Base-by-base conservation (phyloP, 2,797 vertebrate genomes). In the Kryptolebias ocellatus region DNA sequence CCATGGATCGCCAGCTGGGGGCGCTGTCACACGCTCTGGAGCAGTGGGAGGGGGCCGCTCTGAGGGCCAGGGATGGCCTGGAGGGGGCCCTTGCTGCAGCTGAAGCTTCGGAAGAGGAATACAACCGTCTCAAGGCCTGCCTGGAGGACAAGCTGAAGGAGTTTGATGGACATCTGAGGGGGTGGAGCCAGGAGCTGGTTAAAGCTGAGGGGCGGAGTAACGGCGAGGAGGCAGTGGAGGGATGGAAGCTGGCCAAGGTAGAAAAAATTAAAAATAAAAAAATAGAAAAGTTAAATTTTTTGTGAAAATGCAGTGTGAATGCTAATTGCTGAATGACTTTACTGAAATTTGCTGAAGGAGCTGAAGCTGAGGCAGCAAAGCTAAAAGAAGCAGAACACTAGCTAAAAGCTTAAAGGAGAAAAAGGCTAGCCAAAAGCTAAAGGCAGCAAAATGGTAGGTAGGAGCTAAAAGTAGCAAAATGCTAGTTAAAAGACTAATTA, bases 41-140 rank as follows among this genome's bases (percentile, higher is more conserved):
- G 91, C 96, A 96, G 91, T 99, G 98, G 97, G 97, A 98, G 71
- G 96, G 95, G 70, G 92, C 93, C 0, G 94, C 93, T 0, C 67
- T 95, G 3, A 94, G 94, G 57, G 93, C 95, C 28, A 94, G 92
- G 52, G 88, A 90, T 60, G 76, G 92, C 72, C 89, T 99, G 83
- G 94, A 96, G 87, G 92, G 90, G 7, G 90, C 95, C 56, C 91
- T 95, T 18, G 94, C 93, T 37, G 89, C 91, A 27, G 95, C 95
- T 67, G 90, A 94, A 28, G 93, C 95, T n/a, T 95, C 95, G 0
- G 97, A 99, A 78, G 94, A 89, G 75, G 96, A 97, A 67, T 97
- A 96, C 47, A 81, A 90, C 0, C 83, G 79, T 18, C 93, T 94
- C 78, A 95, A 86, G 1, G 84, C 88, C 20, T 90, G 73, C 56